Evolutionary conservation across 23 tunicate species (phyloP), one percentile per base, ranked within the genome.

Genomic region (Clavelina lepadiformis): DNA sequence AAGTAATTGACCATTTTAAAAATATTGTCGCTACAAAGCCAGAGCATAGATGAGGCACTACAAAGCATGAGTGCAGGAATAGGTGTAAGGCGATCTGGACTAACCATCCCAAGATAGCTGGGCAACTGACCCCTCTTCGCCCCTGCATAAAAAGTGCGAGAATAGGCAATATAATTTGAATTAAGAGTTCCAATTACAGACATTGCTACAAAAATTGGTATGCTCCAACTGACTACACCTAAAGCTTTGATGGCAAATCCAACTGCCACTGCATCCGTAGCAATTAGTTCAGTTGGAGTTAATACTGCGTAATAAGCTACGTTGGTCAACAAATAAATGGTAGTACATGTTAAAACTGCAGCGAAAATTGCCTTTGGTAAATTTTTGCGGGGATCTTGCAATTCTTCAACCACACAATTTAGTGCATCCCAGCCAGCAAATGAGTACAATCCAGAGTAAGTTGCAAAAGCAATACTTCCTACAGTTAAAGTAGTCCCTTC

Each of bases 381-480:
- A 51, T 75, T 69, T 34, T 63, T 46, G 69, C 63, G 72, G 8
- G 94, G 94, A 71, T 85, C 75, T 29, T 85, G 75, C 33, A 85
- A 51, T 61, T 85, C 94, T 71, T 79, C 94, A 3, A 79, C 80
- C 83, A 85, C 63, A 44, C 65, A 85, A 28, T 79, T 79, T 13
- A 85, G 50, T 20, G 86, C 79, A 79, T 85, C 94, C 94, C 94
- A 85, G 18, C 94, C 94, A 23, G 94, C 58, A 63, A 71, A 85
- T 26, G 85, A 59, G 33, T 69, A 85, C 19, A 85, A 63, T 5
- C 94, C 86, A 19, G 78, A 71, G 47, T 85, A 85, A 50, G 79
- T 31, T 1, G 85, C 81, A 0, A 85, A 38, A 20, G 73, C 80
- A 25, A 85, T 85, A 31, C 50, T 65, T 45, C 74, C 85, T 5